Base-by-base conservation (phyloP, 64 coral and sea anemone species). In the Acropora tenuis region DNA sequence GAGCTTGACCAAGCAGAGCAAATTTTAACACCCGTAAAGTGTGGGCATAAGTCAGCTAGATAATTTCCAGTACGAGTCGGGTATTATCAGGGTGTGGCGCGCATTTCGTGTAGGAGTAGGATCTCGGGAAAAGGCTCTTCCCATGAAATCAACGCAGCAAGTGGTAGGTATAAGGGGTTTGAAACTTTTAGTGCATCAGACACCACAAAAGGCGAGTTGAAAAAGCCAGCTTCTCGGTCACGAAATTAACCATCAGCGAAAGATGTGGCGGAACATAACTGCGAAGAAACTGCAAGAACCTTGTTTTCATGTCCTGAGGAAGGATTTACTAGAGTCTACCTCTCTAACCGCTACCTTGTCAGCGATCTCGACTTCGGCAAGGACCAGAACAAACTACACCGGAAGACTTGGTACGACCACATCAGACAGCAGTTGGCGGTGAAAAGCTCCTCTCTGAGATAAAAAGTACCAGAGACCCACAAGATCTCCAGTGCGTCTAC, bases 391-490 rank as follows among this genome's bases (percentile, higher is more conserved):
- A 89, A 89, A 78, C 87, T 89, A 57, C 87, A 89, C 87, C 71
- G 43, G 53, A 74, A 89, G 59, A 76, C 87, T 3, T 74, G 78
- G 74, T 89, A 77, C 58, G 74, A 89, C 45, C 46, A 72, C 75
- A 90, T 90, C 42, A 67, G 76, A 47, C 77, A 61, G 30, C 77
- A 90, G 65, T 90, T 77, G 88, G 88, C 88, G 15, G 76, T 15
- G n/a, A 90, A 90, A 80, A 80, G 77, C 75, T 77, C 88, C 44
- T 67, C 88, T 77, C 13, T 89, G 42, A 89, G 79, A 89, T 42
- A 47, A 49, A 89, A 77, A 43, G 55, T 77, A 19, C 87, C 87
- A 76, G 74, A 76, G 74, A 76, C 74, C 74, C 74, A 76, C 41
- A 76, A 43, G 41, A 76, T 41, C 74, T 76, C 74, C 74, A 76